Base-by-base conservation (phyloP, 1,140 invertebrate genomes). In the Drosophila oshimai region DNA sequence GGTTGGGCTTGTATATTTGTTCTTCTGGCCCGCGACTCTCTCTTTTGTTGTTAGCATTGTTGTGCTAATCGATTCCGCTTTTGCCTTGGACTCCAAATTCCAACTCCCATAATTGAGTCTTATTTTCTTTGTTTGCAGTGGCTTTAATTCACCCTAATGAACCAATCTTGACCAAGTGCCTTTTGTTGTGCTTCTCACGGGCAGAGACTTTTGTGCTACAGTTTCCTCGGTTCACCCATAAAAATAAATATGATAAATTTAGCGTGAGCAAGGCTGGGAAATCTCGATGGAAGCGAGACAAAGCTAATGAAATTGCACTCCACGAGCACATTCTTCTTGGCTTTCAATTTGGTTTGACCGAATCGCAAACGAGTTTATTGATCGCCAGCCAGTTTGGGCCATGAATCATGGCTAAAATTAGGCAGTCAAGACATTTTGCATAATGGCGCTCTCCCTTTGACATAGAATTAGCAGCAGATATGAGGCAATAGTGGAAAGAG, bases 341-440 rank as follows among this genome's bases (percentile, higher is more conserved):
- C 6, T 67, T n/a, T 36, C 10, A 12, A 13, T 47, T 7, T 13
- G 26, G 22, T 36, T 26, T 22, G 41, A 17, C 6, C 15, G 15
- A 49, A 50, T 54, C 70, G 37, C 53, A 80, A 80, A 80, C 78
- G 53, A 69, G 72, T 81, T 80, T 80, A 72, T 77, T 60, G 65
- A 81, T 69, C 58, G 46, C 36, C 37, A 64, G 61, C 51, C 51
- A 61, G 61, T 62, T 84, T 54, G 39, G 5, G 49, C 36, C 49
- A 69, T 86, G 80, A 86, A 86, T 86, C 80, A 86, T 64, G 65
- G 67, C 77, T 87, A 86, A 86, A 87, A 80, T 86, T 86, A 86
- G 80, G 78, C 51, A 64, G 51, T 45, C 64, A 42, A 45, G 41
- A 26, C 36, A 17, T 86, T 86, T 86, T 61, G 79, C 79, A 84